Conservation (phyloP, 2,113 vertebrate species). For the Alethe castanea region DNA sequence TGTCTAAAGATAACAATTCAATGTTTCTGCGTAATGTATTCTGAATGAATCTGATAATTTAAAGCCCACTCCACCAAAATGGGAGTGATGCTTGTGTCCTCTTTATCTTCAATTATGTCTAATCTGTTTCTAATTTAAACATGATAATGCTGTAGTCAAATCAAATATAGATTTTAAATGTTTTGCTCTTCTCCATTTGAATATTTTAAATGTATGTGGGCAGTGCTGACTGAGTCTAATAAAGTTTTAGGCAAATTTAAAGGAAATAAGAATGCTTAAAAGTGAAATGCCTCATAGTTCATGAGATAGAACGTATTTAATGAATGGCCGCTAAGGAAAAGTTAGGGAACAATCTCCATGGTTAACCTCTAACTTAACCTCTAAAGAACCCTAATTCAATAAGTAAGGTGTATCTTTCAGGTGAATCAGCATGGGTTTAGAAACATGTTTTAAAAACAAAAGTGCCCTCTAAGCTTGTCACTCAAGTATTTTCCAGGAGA, state of each 20-base stretch:
- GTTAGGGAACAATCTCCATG: constrained; percentile 9
- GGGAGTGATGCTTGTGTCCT: constrained; percentile 88
- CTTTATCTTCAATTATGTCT: constrained; percentile 95
- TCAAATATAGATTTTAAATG: constrained; percentile 93
- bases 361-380: constrained; percentile 46
- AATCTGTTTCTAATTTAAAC: constrained; percentile 94
- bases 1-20: constrained; percentile 97
- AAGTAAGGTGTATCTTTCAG: constrained; percentile 67
- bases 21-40: constrained; percentile 93
- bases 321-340: constrained; percentile 56
- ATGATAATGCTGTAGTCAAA: constrained; percentile 86
- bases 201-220: constrained; percentile 59
- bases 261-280: constrained; percentile 68
- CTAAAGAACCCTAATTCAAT: constrained; percentile 1
- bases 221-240: constrained; percentile 51
- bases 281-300: constrained; percentile 64
- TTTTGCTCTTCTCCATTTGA: constrained; percentile 72
- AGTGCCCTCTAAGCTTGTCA: constrained; percentile 74
- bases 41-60: constrained; percentile 93
- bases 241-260: constrained; percentile 75
- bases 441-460: constrained; percentile 79
- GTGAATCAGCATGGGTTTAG: constrained; percentile 77
- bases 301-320: constrained; percentile 67
- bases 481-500: constrained; percentile 74
- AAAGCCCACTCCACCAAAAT: constrained; percentile 89